Evolutionary conservation across 2,888 invertebrate species (phyloP).

Genomic region (Limnephilus rhombicus): DNA sequence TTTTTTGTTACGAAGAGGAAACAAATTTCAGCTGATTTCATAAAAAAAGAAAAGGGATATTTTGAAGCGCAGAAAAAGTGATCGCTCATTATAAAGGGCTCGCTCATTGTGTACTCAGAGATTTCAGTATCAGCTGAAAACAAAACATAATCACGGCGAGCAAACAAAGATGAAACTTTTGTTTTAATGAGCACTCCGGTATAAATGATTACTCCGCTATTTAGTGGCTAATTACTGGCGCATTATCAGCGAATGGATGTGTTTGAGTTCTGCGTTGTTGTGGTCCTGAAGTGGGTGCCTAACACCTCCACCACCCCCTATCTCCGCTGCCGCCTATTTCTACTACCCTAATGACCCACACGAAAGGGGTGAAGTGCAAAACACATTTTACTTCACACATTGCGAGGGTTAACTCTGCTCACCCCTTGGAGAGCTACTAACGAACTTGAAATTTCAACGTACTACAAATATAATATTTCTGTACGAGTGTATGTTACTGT

Average conservation of each 20-base stretch:
- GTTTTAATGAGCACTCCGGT: neutral
- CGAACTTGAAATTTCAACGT: neutral
- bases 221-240: slow-evolving; percentile 1
- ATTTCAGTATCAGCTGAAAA: slow-evolving; percentile 3
- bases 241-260: neutral
- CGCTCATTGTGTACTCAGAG: neutral
- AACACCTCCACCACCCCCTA: neutral
- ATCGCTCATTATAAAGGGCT: neutral
- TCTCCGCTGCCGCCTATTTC: neutral
- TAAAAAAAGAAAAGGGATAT: neutral
- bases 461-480: neutral
- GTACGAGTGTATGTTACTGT: neutral
- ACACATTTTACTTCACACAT: neutral
- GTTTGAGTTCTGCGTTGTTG: neutral
- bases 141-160: neutral
- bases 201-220: neutral
- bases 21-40: neutral
- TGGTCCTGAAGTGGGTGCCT: neutral
- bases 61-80: neutral
- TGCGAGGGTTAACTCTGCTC: neutral
- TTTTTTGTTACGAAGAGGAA: neutral
- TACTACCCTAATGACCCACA: neutral
- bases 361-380: neutral
- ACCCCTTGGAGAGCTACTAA: neutral
- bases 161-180: neutral